phyloP scores from a whole-genome alignment of 2,888 invertebrate species.

The Leptopilina drosophilae region DNA sequence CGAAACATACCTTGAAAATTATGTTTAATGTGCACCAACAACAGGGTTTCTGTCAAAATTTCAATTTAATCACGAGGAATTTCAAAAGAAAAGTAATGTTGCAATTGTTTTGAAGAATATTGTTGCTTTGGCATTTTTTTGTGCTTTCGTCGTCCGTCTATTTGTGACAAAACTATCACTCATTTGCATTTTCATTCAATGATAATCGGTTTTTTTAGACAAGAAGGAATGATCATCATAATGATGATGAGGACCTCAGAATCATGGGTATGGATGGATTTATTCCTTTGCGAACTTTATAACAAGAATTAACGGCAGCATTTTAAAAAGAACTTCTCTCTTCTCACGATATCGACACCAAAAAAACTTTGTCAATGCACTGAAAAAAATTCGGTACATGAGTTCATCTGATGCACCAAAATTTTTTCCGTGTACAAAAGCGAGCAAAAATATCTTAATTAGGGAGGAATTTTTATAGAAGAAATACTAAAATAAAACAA shows the following conservation, averaged over 20 bases:
- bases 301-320: slow-evolving; percentile 52
- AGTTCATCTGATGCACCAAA: no score
- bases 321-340: slow-evolving; percentile 36
- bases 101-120: slow-evolving; percentile 33
- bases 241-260: slow-evolving; percentile 70
- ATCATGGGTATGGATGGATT: slow-evolving; percentile 74
- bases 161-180: slow-evolving; percentile 46
- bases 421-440: background rate
- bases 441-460: background rate
- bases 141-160: slow-evolving; percentile 58
- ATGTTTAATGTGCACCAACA: slow-evolving; percentile 72
- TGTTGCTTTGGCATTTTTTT: slow-evolving; percentile 53
- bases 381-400: no score
- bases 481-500: no score
- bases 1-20: slow-evolving; percentile 66
- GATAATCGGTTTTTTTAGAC: slow-evolving; percentile 72
- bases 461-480: background rate
- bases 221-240: slow-evolving; percentile 57
- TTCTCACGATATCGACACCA: slow-evolving; percentile 17
- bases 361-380: background rate
- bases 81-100: slow-evolving; percentile 48
- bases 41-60: slow-evolving; percentile 39
- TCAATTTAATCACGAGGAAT: background rate
- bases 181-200: slow-evolving; percentile 58
- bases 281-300: slow-evolving; percentile 74